Percentiles rank a stretch among this genome's conserved stretches.
phyloP scores from a whole-genome alignment of 2,797 vertebrate species.

The Thripadectes ignobilis region DNA sequence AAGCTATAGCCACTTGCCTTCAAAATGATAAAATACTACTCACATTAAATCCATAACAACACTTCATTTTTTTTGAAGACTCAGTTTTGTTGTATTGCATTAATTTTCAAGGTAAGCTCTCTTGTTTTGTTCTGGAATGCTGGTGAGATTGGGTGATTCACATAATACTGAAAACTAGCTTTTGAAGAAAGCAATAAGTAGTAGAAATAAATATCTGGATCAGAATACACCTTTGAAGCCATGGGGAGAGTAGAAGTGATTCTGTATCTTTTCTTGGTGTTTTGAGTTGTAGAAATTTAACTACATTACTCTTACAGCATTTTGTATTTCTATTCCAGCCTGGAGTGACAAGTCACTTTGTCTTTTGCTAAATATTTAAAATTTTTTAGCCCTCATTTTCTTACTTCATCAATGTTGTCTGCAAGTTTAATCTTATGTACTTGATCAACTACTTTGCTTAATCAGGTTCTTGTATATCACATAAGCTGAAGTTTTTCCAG shows the following conservation, averaged over 20 bases:
- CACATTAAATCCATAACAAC: background rate
- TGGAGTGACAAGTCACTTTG: background rate
- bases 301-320: background rate
- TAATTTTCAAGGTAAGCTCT: background rate
- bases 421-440: background rate
- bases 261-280: background rate
- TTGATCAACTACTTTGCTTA: background rate
- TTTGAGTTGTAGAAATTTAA: background rate
- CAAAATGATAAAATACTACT: background rate
- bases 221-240: background rate
- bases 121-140: background rate
- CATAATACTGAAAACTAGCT: background rate
- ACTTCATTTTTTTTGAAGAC: background rate
- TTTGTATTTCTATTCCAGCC: background rate
- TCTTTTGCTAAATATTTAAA: background rate
- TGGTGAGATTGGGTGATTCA: slow-evolving; percentile 33
- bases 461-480: background rate
- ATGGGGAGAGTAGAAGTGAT: background rate
- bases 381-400: background rate
- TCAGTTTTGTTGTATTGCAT: slow-evolving; percentile 4
- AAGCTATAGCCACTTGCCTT: background rate
- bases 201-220: background rate
- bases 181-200: background rate
- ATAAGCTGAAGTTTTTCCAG: background rate
- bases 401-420: background rate